phyloP scores from a whole-genome alignment of 2,888 invertebrate genomes.

The Pristionchus arcanus region DNA sequence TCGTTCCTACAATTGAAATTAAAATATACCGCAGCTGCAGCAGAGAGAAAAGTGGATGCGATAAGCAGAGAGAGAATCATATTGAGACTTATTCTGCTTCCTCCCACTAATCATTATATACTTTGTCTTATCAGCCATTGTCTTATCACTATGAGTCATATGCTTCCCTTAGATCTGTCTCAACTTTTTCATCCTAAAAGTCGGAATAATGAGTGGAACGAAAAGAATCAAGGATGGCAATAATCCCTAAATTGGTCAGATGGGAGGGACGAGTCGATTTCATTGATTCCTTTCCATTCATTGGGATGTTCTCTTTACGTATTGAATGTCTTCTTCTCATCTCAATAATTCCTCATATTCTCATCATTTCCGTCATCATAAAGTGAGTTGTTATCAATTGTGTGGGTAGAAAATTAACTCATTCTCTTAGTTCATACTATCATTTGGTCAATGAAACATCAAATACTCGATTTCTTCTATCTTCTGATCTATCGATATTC shows the following conservation, averaged over 20 bases:
- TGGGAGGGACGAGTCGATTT: neutral
- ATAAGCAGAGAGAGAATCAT: conserved; percentile 6
- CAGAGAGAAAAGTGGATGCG: neutral
- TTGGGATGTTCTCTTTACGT: neutral
- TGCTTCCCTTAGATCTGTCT: too few species aligned
- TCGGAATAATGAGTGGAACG: neutral
- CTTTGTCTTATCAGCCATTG: conserved; percentile 26
- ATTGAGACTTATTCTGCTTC: neutral
- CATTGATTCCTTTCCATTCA: neutral
- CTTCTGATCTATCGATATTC: neutral
- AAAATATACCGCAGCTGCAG: neutral
- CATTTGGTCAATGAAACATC: neutral
- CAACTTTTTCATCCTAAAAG: neutral
- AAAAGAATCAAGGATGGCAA: neutral
- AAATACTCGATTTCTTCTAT: neutral
- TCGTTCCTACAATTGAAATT: neutral
- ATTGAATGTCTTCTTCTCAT: neutral
- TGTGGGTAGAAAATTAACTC: neutral
- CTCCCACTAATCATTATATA: neutral
- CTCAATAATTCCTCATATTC: conserved; percentile 19
- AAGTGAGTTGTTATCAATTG: conserved; percentile 18
- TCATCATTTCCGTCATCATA: conserved; percentile 39
- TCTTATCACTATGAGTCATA: neutral
- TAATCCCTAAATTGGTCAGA: neutral
- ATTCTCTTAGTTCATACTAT: neutral